phyloP scores from a whole-genome alignment of 2,888 invertebrate species.

The Lymantria dispar region DNA sequence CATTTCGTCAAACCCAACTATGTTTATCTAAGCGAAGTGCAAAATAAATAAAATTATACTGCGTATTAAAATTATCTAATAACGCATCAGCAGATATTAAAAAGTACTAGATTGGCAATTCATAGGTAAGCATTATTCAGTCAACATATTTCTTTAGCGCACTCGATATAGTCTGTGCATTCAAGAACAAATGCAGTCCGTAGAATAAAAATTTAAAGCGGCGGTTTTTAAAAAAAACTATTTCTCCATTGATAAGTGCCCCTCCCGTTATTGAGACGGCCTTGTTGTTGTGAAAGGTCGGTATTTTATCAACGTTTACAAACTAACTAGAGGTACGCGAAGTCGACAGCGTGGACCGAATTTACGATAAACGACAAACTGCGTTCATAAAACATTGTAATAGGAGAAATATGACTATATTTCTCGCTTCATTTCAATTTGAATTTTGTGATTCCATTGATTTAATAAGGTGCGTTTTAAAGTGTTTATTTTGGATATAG shows the following conservation, averaged over 20 bases:
- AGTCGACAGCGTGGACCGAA: conserved; percentile 16
- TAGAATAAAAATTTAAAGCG: not conserved
- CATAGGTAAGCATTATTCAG: no score
- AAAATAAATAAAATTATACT: no score
- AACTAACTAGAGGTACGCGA: conserved; percentile 21
- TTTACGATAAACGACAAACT: not conserved
- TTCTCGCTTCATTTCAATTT: not conserved
- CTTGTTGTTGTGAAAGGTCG: conserved; percentile 31
- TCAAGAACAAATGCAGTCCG: no score
- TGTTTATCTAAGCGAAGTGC: no score
- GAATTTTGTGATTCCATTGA: not conserved
- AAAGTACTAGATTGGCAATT: no score
- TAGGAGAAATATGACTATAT: not conserved
- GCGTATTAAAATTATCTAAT: no score
- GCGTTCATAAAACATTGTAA: not conserved
- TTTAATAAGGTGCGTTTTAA: not conserved
- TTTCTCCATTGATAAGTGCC: conserved; percentile 22
- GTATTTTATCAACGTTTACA: conserved; percentile 10
- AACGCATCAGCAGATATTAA: no score
- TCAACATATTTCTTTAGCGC: no score
- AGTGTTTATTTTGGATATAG: not conserved
- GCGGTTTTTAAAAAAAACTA: conserved; percentile 7
- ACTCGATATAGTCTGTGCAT: no score
- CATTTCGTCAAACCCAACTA: no score
- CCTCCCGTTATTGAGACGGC: conserved; percentile 20